phyloP scores from a whole-genome alignment of 2,113 vertebrate genomes.

The Chaenocephalus aceratus region DNA sequence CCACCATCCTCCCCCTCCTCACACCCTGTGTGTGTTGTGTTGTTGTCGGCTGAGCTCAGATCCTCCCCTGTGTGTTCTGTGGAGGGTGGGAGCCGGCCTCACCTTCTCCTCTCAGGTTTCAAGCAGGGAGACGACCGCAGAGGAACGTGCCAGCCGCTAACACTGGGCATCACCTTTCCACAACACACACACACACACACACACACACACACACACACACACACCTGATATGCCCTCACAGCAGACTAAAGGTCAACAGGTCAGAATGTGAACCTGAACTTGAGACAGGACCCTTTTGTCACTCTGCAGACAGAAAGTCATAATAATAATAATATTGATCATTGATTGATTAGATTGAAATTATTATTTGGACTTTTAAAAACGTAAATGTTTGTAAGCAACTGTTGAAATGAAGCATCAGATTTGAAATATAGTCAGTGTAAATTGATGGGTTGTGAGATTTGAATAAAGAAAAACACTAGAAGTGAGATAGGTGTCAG shows the following conservation, averaged over 20 bases:
- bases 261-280: slow-evolving; percentile 36
- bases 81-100: slow-evolving; percentile 50
- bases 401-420: not conserved
- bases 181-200: not conserved
- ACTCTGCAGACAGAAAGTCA: not conserved
- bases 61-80: slow-evolving; percentile 69
- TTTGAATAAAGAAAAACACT: not conserved
- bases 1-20: too few relatives aligned
- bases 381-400: not conserved
- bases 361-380: too few relatives aligned
- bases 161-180: slow-evolving; percentile 74
- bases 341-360: not conserved
- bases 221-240: too few relatives aligned
- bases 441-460: not conserved
- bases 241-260: slow-evolving; percentile 54
- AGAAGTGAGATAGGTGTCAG: not conserved
- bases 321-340: not conserved
- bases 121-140: slow-evolving; percentile 78
- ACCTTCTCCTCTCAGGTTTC: slow-evolving; percentile 77
- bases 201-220: not conserved
- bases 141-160: slow-evolving; percentile 77
- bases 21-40: too few relatives aligned
- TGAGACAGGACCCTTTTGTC: not conserved
- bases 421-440: not conserved
- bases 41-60: slow-evolving; percentile 64